Evolutionary conservation across 1,140 invertebrate species (phyloP).

Genomic region (Melipona quadrifasciata): DNA sequence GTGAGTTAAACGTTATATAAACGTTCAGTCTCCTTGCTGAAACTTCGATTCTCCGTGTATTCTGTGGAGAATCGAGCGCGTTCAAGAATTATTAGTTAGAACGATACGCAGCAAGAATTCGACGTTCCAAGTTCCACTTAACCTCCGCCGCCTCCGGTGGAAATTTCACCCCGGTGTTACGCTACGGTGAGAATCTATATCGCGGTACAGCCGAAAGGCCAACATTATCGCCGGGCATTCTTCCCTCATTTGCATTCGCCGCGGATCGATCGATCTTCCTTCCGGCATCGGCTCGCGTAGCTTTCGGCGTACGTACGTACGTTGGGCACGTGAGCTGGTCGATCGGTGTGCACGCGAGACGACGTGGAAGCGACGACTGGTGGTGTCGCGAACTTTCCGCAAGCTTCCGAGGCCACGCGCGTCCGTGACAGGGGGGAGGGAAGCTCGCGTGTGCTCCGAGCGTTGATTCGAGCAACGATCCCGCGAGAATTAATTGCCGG

Average conservation of each 20-base stretch:
- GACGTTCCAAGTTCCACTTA: too few relatives aligned
- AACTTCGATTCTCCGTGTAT: neutral
- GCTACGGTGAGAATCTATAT: too few relatives aligned
- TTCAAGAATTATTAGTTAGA: conserved; percentile 22
- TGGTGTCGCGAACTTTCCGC: too few relatives aligned
- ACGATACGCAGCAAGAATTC: neutral
- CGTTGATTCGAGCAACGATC: neutral
- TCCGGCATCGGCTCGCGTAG: neutral
- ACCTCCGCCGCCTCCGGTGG: too few relatives aligned
- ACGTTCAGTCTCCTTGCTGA: neutral
- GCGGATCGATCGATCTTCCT: conserved; percentile 17
- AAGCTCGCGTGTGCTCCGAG: neutral
- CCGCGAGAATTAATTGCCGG: neutral
- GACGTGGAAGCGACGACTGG: neutral
- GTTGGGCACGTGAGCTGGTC: neutral
- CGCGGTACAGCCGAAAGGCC: neutral
- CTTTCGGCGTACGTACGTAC: neutral
- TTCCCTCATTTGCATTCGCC: conserved; percentile 14
- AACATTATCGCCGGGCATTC: neutral
- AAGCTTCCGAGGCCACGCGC: too few relatives aligned
- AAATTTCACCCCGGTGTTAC: too few relatives aligned
- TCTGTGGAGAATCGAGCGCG: neutral
- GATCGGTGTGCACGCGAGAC: neutral
- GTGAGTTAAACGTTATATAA: neutral
- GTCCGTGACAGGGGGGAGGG: neutral